Evolutionary conservation across 2,113 vertebrate species (phyloP).

Genomic region (Nymphicus hollandicus): DNA sequence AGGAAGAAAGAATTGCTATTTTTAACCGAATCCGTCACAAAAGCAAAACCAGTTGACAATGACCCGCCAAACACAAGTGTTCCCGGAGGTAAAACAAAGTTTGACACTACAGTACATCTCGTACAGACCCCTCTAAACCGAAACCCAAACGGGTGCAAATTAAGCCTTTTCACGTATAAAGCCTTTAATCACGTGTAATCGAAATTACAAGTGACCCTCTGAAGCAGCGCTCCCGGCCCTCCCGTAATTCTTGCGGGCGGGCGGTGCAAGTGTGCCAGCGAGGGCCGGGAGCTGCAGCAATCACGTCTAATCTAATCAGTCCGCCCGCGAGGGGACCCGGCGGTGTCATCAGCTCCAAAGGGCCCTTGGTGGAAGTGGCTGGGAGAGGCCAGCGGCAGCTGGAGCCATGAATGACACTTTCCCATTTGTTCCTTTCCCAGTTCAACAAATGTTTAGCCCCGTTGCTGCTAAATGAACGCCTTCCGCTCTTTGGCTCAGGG

Average conservation of each 20-base stretch:
- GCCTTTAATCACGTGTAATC: slow-evolving; percentile 11
- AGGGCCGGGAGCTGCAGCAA: not conserved
- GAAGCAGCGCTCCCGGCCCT: not conserved
- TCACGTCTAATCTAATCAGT: slow-evolving; percentile 41
- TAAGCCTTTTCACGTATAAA: slow-evolving; percentile 1
- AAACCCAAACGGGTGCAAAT: not conserved
- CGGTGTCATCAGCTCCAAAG: slow-evolving; percentile 57
- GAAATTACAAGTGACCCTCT: slow-evolving; percentile 30
- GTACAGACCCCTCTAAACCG: not conserved
- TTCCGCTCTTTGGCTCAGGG: not conserved
- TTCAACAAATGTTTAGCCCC: slow-evolving; percentile 35
- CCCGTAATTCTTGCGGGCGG: not conserved
- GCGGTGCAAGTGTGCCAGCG: not conserved
- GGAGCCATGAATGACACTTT: slow-evolving; percentile 58
- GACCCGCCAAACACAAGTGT: not conserved
- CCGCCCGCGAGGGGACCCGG: slow-evolving; percentile 34
- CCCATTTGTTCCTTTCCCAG: slow-evolving; percentile 66
- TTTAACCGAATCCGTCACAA: not conserved
- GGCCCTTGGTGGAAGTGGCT: slow-evolving; percentile 64
- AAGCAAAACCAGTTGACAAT: not conserved
- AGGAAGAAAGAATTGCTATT: not conserved
- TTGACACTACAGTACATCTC: not conserved
- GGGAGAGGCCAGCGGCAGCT: slow-evolving; percentile 62
- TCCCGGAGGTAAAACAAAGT: slow-evolving; percentile 10
- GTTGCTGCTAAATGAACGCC: slow-evolving; percentile 21